phyloP scores from a whole-genome alignment of 92 coral and sea anemone genomes.

The Parazoanthus atlanticus region DNA sequence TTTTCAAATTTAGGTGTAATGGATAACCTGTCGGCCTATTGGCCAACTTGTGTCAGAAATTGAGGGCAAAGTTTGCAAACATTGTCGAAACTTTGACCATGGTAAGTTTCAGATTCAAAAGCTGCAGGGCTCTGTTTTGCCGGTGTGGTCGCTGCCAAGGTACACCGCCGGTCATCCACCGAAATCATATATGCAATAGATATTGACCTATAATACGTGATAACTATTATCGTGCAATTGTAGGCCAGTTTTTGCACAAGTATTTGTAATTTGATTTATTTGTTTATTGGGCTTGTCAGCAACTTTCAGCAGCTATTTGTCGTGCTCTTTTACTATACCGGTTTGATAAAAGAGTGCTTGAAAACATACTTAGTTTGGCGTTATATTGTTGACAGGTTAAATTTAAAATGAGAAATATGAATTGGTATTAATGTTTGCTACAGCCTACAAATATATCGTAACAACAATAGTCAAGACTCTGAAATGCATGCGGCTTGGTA shows the following conservation, averaged over 20 bases:
- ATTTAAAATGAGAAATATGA: background rate
- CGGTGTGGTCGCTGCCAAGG: background rate
- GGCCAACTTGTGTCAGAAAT: background rate
- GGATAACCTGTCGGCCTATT: background rate
- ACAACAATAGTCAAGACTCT: no score
- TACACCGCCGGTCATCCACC: background rate
- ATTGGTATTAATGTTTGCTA: background rate
- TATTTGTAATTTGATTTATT: background rate
- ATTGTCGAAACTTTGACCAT: background rate
- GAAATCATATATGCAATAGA: no score
- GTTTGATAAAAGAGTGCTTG: background rate
- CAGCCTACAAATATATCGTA: background rate
- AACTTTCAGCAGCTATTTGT: background rate
- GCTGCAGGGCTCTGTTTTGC: background rate
- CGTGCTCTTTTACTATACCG: background rate
- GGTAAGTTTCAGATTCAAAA: no score
- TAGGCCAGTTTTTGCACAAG: background rate
- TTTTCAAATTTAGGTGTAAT: no score
- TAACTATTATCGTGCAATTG: background rate
- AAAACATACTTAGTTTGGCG: background rate
- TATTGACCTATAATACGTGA: background rate
- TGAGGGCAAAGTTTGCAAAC: background rate
- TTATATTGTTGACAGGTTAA: background rate
- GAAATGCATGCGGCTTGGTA: background rate
- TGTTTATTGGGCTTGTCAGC: background rate